Percentiles rank a stretch among this genome's conserved stretches.
Conservation (phyloP, 1,140 invertebrate genomes). For the Mesaphorura yosii region DNA sequence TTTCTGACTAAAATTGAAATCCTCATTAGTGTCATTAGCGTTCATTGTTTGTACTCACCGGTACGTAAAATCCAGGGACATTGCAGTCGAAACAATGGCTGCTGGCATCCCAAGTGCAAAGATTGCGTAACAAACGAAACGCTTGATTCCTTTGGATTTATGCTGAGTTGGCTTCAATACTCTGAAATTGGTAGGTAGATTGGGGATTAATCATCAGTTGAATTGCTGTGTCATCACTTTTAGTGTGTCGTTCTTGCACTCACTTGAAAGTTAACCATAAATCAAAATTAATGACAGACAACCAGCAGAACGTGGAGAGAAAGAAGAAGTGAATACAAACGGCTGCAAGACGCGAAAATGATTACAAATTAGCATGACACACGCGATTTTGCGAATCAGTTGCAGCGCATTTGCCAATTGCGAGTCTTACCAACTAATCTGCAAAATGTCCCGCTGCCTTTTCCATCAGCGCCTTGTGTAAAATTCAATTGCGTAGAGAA, state of each 20-base stretch:
- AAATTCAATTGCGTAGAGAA: neutral
- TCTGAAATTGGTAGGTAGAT: slow-evolving; percentile 3
- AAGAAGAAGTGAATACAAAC: slow-evolving; percentile 21
- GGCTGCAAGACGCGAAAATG: neutral
- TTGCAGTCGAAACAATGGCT: slow-evolving; percentile 9
- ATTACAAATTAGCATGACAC: neutral
- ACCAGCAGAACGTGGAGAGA: slow-evolving; percentile 25
- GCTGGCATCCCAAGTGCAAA: slow-evolving; percentile 12
- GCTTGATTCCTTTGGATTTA: slow-evolving; percentile 16
- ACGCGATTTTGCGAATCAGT: neutral
- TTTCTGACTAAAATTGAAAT: neutral
- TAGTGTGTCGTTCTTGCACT: neutral
- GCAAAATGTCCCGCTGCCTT: neutral
- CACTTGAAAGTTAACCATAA: slow-evolving; percentile 27
- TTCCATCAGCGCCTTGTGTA: neutral
- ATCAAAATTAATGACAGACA: slow-evolving; percentile 24
- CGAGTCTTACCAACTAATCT: slow-evolving; percentile 5
- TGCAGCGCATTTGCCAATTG: no score
- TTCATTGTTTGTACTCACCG: slow-evolving; percentile 8
- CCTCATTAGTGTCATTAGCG: no score
- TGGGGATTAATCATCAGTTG: neutral
- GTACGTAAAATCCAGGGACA: slow-evolving; percentile 17
- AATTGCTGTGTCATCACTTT: neutral
- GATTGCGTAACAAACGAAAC: slow-evolving; percentile 16
- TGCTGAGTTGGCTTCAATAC: slow-evolving; percentile 13